A percentile compares a stretch with the other conserved stretches of the same genome.
phyloP scores from a whole-genome alignment of 2,797 vertebrate genomes.

The Danio tinwini region DNA sequence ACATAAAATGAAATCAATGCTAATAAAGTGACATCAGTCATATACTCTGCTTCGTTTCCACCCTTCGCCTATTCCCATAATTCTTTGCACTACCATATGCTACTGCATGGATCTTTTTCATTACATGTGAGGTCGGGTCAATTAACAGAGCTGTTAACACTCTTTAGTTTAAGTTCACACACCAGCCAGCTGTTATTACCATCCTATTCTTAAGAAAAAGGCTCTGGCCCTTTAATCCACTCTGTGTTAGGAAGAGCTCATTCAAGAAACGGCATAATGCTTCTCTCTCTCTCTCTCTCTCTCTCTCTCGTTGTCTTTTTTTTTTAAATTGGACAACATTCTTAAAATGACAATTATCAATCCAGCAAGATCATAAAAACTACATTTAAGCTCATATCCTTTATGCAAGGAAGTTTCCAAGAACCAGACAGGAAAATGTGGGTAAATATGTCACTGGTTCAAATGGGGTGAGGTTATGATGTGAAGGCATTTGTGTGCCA shows the following conservation, averaged over 20 bases:
- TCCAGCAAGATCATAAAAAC: neutral
- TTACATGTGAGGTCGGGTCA: constrained; percentile 65
- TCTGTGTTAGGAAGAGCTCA: constrained; percentile 15
- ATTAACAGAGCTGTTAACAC: constrained; percentile 71
- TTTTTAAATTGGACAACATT: no score
- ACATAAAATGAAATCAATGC: constrained; percentile 80
- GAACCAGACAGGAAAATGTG: neutral
- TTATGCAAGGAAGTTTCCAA: neutral
- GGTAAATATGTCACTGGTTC: neutral
- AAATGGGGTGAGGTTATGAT: constrained; percentile 1
- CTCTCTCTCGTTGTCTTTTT: no score
- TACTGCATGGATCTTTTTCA: constrained; percentile 55
- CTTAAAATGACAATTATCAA: no score
- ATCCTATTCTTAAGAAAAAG: constrained; percentile 13
- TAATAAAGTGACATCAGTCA: constrained; percentile 78
- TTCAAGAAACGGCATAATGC: neutral
- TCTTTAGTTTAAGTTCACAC: constrained; percentile 45
- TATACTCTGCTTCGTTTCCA: constrained; percentile 51
- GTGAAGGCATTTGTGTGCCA: constrained; percentile 34
- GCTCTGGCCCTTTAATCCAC: constrained; percentile 4
- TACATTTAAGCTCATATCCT: neutral
- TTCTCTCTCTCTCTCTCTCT: no score
- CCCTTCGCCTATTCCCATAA: constrained; percentile 62
- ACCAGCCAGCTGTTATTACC: constrained; percentile 51
- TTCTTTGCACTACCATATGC: constrained; percentile 52